Percentiles rank a stretch among this genome's conserved stretches.
Conservation (phyloP, 2,888 invertebrate species). For the Copidosoma aretas region DNA sequence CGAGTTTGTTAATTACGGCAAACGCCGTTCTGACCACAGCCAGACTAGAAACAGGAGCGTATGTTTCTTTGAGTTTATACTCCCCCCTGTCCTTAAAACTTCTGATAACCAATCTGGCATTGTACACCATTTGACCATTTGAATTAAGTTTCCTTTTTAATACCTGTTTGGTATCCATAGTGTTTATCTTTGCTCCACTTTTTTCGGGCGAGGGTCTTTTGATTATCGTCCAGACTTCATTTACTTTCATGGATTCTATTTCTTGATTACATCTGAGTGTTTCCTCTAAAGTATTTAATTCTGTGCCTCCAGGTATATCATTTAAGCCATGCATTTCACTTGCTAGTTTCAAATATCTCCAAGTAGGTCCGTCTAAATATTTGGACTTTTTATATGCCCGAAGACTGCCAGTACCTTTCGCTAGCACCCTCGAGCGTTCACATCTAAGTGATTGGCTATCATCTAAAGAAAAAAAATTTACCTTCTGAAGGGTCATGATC, state of each 20-base stretch:
- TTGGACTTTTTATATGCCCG: too few species aligned
- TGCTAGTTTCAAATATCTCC: too few species aligned
- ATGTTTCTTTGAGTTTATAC: conserved; percentile 23
- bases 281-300: too few species aligned
- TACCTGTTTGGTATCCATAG: conserved; percentile 25
- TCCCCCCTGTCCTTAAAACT: conserved; percentile 20
- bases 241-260: neutral
- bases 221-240: neutral
- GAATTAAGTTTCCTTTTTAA: conserved; percentile 21
- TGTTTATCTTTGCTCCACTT: neutral
- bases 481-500: too few species aligned
- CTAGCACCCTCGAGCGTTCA: too few species aligned
- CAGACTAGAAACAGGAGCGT: conserved; percentile 2
- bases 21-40: conserved; percentile 23
- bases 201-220: neutral
- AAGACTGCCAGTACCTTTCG: too few species aligned
- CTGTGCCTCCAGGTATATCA: too few species aligned
- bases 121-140: neutral
- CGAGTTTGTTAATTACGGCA: conserved; percentile 2
- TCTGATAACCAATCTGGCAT: conserved; percentile 25
- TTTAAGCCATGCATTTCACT: too few species aligned
- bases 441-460: too few species aligned
- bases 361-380: too few species aligned
- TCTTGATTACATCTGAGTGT: too few species aligned
- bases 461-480: too few species aligned